Base-by-base conservation (phyloP, 2,113 vertebrate genomes). In the Suncus etruscus region DNA sequence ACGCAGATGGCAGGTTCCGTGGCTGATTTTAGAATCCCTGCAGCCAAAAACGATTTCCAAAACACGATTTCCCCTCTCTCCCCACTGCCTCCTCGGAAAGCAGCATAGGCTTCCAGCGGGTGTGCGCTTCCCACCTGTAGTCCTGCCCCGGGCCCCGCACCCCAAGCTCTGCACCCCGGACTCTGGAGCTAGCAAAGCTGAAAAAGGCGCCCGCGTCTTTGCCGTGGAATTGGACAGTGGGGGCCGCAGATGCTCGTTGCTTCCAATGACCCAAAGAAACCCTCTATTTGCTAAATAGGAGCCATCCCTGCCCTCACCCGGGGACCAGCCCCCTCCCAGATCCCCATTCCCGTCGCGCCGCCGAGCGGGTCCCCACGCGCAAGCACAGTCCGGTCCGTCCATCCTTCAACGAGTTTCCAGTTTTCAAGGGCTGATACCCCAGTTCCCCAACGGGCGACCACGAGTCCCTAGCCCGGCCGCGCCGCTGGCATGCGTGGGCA, bases 341-440 rank as follows among this genome's bases (percentile, higher is more conserved):
- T 39, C 32, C 82, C 78, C 47, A 61, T 48, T 78, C 39, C 86
- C 39, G 81, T 47, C 8, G 32, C 70, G 29, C 69, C 81, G 1
- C n/a, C 4, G 50, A 54, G 63, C 45, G 6, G 58, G 78, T 68
- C 68, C n/a, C 70, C 75, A 78, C 20, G 29, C 29, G 45, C 51
- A 68, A 87, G 47, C 78, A 50, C 66, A 51, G 20, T 51, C 90
- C 39, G 39, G 39, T 39, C 50, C 25, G 12, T 73, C 61, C n/a
- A 50, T 39, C 63, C 50, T 31, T 66, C 86, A 94, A 95, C 96
- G 94, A 96, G 95, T 90, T 94, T 83, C 68, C 7, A 96, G 96
- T 90, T 92, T 80, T 63, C 7, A 94, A 86, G n/a, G 39, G 25
- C 75, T 15, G 15, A 76, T 83, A 54, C 84, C 76, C 72, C 1